phyloP scores from a whole-genome alignment of 2,113 vertebrate species.

The Pyxicephalus adspersus region DNA sequence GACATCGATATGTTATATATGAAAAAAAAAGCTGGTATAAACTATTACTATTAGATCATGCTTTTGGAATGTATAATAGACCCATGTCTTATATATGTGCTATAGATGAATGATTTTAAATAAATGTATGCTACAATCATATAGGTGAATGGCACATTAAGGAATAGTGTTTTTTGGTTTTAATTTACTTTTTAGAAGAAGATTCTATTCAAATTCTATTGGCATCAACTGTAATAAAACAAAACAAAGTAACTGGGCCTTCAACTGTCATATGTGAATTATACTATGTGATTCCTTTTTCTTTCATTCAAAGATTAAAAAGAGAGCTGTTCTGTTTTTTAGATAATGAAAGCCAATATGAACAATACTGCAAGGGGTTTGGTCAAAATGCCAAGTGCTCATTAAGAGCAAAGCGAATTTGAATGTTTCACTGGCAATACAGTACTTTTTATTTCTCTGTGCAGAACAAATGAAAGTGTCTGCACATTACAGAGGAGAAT shows the following conservation, averaged over 20 bases:
- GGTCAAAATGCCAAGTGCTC: conserved; percentile 2
- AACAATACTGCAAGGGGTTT: background rate
- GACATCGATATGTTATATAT: no score
- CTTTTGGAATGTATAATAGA: no score
- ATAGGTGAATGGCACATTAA: background rate
- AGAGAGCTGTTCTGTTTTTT: background rate
- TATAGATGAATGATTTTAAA: background rate
- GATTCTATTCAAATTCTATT: conserved; percentile 3
- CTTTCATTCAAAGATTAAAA: conserved; percentile 19
- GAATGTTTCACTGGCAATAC: background rate
- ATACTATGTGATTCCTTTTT: background rate
- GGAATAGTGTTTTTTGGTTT: background rate
- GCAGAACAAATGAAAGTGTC: no score
- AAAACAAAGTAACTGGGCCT: background rate
- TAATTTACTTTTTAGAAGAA: background rate
- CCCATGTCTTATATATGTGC: background rate
- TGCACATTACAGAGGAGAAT: no score
- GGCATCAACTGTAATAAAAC: background rate
- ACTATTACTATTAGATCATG: no score
- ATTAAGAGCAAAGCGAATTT: background rate
- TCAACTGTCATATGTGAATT: conserved; percentile 18
- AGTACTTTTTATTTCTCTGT: background rate
- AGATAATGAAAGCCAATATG: conserved; percentile 3
- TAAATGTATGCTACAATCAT: background rate
- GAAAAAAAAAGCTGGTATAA: no score